Evolutionary conservation across 2,113 vertebrate species (phyloP).

Genomic region (Phyllopteryx taeniolatus): DNA sequence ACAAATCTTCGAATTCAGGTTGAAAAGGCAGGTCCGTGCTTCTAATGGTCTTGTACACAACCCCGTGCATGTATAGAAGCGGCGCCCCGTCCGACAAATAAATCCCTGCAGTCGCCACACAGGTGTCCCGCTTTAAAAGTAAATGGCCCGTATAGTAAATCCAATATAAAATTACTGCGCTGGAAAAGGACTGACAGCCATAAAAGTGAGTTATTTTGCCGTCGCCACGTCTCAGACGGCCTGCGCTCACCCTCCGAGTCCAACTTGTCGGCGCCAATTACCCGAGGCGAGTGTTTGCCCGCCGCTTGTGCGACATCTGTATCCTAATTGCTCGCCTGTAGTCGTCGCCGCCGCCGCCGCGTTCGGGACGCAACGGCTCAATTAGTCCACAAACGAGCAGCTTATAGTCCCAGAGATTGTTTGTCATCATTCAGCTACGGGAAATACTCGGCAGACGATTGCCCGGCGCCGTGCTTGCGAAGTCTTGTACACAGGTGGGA

Average conservation of each 20-base stretch:
- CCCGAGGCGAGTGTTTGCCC: constrained; percentile 5
- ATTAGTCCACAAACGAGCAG: not conserved
- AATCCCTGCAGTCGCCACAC: not conserved
- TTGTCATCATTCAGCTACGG: not conserved
- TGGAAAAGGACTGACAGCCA: constrained; percentile 4
- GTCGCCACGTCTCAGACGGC: constrained; percentile 1
- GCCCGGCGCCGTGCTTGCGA: not conserved
- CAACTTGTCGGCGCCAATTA: constrained; percentile 12
- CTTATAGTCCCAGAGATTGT: not conserved
- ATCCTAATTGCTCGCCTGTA: constrained; percentile 1
- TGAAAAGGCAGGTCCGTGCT: not conserved
- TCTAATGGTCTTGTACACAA: not conserved
- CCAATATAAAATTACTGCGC: constrained; percentile 8
- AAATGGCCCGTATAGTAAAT: constrained; percentile 9
- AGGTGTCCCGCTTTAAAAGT: constrained; percentile 3
- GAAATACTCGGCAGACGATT: not conserved
- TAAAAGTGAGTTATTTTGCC: constrained; percentile 11
- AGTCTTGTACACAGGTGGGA: not conserved
- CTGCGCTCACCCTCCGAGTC: not conserved
- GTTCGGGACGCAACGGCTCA: constrained; percentile 1
- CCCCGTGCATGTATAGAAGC: not conserved
- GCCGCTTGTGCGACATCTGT: constrained; percentile 9
- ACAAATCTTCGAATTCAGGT: not conserved
- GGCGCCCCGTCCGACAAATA: not conserved
- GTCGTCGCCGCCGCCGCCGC: not conserved